phyloP scores from a whole-genome alignment of 2,113 vertebrate genomes.

The Dromas ardeola region DNA sequence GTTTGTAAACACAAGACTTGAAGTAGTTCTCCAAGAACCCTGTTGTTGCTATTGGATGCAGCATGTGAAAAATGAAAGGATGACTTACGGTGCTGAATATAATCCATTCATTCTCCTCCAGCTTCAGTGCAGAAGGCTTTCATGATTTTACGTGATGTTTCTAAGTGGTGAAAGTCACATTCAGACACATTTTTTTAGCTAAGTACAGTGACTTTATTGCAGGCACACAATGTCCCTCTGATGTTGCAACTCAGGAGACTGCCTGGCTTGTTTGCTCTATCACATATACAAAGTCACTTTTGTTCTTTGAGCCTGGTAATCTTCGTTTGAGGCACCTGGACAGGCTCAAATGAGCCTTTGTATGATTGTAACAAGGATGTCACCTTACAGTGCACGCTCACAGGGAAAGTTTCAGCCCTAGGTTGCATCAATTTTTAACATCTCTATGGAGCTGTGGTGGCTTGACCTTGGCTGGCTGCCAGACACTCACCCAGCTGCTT shows the following conservation, averaged over 20 bases:
- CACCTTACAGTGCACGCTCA: background rate
- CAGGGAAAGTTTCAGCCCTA: background rate
- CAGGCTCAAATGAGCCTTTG: background rate
- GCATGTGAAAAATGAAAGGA: background rate
- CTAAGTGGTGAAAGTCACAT: background rate
- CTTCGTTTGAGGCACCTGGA: background rate
- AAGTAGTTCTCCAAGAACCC: background rate
- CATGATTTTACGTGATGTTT: background rate
- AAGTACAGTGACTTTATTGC: background rate
- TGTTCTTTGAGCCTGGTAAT: background rate
- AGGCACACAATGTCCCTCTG: background rate
- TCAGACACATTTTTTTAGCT: background rate
- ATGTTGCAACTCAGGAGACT: background rate
- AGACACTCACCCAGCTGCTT: background rate
- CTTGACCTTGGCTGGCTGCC: background rate
- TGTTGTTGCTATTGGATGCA: background rate
- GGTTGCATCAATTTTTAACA: background rate
- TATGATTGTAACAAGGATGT: background rate
- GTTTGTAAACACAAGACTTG: background rate
- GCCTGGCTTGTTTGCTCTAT: background rate
- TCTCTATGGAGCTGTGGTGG: background rate
- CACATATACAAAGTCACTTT: background rate
- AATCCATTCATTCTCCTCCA: background rate
- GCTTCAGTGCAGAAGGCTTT: background rate
- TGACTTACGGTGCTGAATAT: background rate